These are phyloP conservation scores for Elaphurus davidianus DNA, from an alignment of 2,113 vertebrate species.

Conservation along the genomic window DNA sequence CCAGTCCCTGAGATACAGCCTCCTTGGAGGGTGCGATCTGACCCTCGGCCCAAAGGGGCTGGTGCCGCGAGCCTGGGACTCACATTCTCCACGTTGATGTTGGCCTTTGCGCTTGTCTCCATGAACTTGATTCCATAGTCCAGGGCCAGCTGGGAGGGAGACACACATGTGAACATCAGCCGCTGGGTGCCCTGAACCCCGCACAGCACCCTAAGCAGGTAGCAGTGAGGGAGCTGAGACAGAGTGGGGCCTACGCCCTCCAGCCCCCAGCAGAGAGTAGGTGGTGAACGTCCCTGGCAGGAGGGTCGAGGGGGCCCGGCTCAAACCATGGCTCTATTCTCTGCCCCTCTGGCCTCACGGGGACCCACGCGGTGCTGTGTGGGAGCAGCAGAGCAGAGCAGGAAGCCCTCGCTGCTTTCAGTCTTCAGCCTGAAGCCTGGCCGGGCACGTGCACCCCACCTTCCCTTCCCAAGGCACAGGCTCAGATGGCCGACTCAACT, in stretches of 20 bases:
- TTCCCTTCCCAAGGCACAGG: rapidly evolving
- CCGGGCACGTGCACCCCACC: neutral
- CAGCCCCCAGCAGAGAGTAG: neutral
- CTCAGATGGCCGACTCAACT: rapidly evolving
- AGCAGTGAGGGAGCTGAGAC: neutral
- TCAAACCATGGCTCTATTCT: neutral
- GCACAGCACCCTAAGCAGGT: neutral
- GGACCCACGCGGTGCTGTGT: rapidly evolving
- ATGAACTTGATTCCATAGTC: constrained; percentile 98
- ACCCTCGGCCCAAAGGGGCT: neutral
- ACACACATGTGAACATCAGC: neutral
- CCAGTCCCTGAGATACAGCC: neutral
- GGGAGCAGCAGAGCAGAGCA: neutral
- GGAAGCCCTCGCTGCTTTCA: neutral
- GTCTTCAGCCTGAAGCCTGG: neutral
- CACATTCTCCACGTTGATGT: constrained; percentile 98
- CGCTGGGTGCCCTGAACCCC: rapidly evolving
- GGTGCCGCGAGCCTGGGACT: constrained; percentile 61
- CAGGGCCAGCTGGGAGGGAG: constrained; percentile 87
- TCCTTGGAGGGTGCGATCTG: neutral
- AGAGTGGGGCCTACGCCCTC: neutral
- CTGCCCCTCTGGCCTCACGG: neutral
- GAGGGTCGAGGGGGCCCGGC: rapidly evolving
- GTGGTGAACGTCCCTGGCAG: neutral
- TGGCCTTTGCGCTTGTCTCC: constrained; percentile 99